phyloP scores from a whole-genome alignment of 1,140 invertebrate genomes.

The Lepidurus arcticus region DNA sequence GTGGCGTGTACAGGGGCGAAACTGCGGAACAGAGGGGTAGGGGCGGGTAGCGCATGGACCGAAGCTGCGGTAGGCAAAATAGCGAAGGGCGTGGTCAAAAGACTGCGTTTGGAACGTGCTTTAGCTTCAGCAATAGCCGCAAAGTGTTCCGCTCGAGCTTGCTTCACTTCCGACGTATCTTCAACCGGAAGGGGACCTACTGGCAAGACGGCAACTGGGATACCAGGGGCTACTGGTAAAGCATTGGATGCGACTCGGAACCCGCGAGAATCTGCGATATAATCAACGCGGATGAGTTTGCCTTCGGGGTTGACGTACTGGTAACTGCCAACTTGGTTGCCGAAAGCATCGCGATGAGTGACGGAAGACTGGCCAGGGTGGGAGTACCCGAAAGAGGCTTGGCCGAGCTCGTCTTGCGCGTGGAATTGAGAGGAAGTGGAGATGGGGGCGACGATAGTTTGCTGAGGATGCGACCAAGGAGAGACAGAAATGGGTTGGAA shows the following conservation, averaged over 20 bases:
- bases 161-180: constrained; percentile 34
- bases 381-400: constrained; percentile 52
- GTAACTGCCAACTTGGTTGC: constrained; percentile 33
- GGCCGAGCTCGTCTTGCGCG: constrained; percentile 58
- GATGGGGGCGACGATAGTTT: constrained; percentile 39
- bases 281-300: constrained; percentile 38
- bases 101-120: constrained; percentile 31
- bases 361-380: constrained; percentile 49
- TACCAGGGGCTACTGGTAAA: constrained; percentile 28
- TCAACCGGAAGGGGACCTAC: constrained; percentile 36
- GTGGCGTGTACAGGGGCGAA: neutral
- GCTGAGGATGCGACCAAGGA: neutral
- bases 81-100: constrained; percentile 29
- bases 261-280: constrained; percentile 41
- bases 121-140: constrained; percentile 41
- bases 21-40: neutral
- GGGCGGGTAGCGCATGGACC: neutral
- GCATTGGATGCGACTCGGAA: constrained; percentile 38
- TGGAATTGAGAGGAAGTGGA: constrained; percentile 46
- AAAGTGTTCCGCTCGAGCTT: constrained; percentile 43
- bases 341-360: constrained; percentile 42
- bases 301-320: constrained; percentile 33
- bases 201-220: constrained; percentile 55
- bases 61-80: constrained; percentile 27
- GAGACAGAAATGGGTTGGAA: neutral